Evolutionary conservation across 2,888 invertebrate genomes (phyloP).

Genomic region (Tetanocera ferruginea): DNA sequence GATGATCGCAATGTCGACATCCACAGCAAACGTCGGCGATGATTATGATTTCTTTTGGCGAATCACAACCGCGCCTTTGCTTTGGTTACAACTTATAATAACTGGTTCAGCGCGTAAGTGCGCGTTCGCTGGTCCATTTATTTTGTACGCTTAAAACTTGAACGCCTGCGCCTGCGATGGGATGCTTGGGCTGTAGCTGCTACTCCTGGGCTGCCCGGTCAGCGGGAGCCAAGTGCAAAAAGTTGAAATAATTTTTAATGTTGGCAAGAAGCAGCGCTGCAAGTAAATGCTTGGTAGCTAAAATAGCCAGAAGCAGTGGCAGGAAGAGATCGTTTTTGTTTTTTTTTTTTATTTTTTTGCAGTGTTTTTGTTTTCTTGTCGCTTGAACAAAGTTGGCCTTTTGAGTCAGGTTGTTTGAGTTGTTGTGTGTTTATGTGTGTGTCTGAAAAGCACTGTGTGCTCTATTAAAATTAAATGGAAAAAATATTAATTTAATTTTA

Average conservation of each 20-base stretch:
- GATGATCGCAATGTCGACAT: no score
- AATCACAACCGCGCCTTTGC: slow-evolving; percentile 15
- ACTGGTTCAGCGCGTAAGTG: slow-evolving; percentile 38
- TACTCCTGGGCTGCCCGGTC: slow-evolving; percentile 14
- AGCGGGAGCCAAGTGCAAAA: slow-evolving; percentile 28
- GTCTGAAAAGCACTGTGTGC: neutral
- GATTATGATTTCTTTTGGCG: slow-evolving; percentile 33
- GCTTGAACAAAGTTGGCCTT: slow-evolving; percentile 15
- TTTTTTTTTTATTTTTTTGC: neutral
- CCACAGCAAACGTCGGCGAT: neutral
- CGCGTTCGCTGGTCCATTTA: slow-evolving; percentile 27
- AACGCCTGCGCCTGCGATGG: slow-evolving; percentile 12
- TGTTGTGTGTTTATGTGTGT: no score
- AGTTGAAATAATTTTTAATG: slow-evolving; percentile 37
- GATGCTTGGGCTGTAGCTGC: neutral
- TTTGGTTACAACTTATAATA: slow-evolving; percentile 17
- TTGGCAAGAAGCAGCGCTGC: slow-evolving; percentile 26
- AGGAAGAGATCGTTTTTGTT: slow-evolving; percentile 1
- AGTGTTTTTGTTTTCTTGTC: slow-evolving; percentile 5
- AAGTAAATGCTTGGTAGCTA: neutral
- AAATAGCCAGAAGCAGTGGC: slow-evolving; percentile 31
- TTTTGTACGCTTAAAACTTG: slow-evolving; percentile 13
- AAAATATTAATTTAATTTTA: no score
- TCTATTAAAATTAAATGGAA: neutral
- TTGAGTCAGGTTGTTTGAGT: slow-evolving; percentile 26